Base-by-base conservation (phyloP, 1,140 invertebrate species). In the Lethocerus indicus region DNA sequence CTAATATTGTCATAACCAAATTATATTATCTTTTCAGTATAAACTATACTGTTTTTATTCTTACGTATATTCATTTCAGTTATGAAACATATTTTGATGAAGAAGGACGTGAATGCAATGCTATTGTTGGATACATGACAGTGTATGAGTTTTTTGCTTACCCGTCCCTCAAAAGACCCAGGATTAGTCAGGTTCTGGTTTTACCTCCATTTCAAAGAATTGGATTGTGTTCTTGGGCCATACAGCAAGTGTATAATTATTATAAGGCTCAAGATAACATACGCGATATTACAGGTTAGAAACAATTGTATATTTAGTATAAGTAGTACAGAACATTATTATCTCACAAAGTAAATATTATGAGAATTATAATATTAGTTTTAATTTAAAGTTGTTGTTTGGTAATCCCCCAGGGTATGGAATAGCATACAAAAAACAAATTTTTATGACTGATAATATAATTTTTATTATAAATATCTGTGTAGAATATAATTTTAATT, bases 121-220 rank as follows among this genome's bases (percentile, higher is more conserved):
- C 80, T 27, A 77, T 86, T 48, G 78, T 79, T 53, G 93, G 87
- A 12, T 96, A 91, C 66, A 76, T 81, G 27, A 90, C 90, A 0
- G 80, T 93, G 20, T 98, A 96, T 70, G 81, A 87, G 56, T 98
- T 93, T 65, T 98, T 92, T 64, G 85, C 87, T 1, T 95, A 95
- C 67, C 92, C 92, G 0, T 68, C 75, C 37, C 79, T 86, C 60
- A 79, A 76, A 37, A 71, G 93, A 28, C 89, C 91, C 7, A 72
- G 93, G 48, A 84, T 98, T 45, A 88, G 87, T 54, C 92, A 97
- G 65, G 80, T 93, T 60, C 67, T 96, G 40, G 74, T 94, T 44
- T 65, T 96, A 51, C 92, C 92, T 12, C 86, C 87, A 1, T 94
- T 88, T 64, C 86, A 93, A 64, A 76, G 74, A 35, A 68, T 81